A percentile compares a stretch with the other conserved stretches of the same genome.
Conservation (phyloP, 2,797 vertebrate species). For the Anguilla pacifica region DNA sequence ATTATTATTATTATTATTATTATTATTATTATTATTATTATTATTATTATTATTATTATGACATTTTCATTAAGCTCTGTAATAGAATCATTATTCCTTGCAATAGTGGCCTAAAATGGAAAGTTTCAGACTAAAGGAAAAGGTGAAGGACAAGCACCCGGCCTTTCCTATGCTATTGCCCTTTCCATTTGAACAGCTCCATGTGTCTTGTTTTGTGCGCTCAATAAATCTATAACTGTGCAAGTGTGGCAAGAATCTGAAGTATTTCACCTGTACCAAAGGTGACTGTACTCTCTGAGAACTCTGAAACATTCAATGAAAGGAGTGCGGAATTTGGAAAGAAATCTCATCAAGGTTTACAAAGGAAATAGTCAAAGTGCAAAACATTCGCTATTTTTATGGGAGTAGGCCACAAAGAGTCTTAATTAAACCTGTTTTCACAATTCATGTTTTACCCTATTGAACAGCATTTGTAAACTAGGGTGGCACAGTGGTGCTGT, state of each 20-base stretch:
- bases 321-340: neutral
- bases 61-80: conserved; percentile 4
- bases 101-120: neutral
- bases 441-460: too few species aligned
- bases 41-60: neutral
- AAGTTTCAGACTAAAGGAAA: neutral
- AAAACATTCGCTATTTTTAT: too few species aligned
- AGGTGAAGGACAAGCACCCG: neutral
- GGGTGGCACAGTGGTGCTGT: too few species aligned
- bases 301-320: neutral
- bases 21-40: neutral
- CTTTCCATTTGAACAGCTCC: neutral
- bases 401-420: too few species aligned
- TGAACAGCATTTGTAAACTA: too few species aligned
- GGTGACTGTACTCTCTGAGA: neutral
- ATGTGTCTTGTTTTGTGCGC: neutral
- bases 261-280: neutral
- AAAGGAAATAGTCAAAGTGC: neutral
- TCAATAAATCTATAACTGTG: neutral
- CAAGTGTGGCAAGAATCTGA: neutral
- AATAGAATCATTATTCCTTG: conserved; percentile 15
- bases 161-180: neutral
- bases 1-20: neutral
- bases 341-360: neutral
- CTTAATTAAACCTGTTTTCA: too few species aligned